phyloP scores from a whole-genome alignment of 2,113 vertebrate species.

The Paralichthys olivaceus region DNA sequence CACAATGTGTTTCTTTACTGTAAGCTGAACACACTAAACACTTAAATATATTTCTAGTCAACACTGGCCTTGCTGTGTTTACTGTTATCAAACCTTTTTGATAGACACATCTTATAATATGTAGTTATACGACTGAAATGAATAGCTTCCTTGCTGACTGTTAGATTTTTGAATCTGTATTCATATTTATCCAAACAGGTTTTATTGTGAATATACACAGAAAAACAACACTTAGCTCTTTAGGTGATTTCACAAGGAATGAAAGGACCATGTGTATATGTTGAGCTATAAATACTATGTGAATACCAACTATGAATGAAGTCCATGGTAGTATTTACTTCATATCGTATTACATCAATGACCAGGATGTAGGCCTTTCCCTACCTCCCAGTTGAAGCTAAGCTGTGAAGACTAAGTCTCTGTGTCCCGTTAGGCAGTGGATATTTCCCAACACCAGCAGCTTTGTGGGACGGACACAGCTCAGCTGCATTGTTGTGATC shows the following conservation, averaged over 20 bases:
- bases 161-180: no score
- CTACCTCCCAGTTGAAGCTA: slow-evolving; percentile 9
- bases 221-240: background rate
- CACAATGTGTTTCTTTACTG: no score
- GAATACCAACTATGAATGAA: background rate
- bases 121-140: no score
- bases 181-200: no score
- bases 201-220: background rate
- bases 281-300: background rate
- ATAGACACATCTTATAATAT: background rate
- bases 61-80: slow-evolving; percentile 22
- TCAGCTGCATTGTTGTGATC: slow-evolving; percentile 41
- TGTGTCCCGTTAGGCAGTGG: slow-evolving; percentile 25
- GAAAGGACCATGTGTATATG: no score
- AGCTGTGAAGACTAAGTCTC: slow-evolving; percentile 5
- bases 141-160: no score
- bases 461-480: slow-evolving; percentile 64
- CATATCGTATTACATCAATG: slow-evolving; percentile 41
- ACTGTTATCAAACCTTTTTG: background rate
- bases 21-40: background rate
- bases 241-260: background rate
- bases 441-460: slow-evolving; percentile 63
- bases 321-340: slow-evolving; percentile 27
- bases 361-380: slow-evolving; percentile 46
- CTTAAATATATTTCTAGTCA: slow-evolving; percentile 12